phyloP scores from a whole-genome alignment of 2,113 vertebrate genomes.

The Malurus melanocephalus region DNA sequence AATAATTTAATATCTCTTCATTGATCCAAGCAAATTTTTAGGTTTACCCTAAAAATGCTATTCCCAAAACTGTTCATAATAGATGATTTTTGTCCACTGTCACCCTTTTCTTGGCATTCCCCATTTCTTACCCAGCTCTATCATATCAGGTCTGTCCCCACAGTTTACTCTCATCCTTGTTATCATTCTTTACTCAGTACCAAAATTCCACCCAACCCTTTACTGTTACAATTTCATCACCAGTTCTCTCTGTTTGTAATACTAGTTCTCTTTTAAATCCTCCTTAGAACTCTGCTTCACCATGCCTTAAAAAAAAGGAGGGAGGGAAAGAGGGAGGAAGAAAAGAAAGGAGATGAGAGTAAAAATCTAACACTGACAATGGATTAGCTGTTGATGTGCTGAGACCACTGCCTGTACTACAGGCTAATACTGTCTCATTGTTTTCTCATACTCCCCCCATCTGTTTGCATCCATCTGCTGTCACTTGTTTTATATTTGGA shows the following conservation, averaged over 20 bases:
- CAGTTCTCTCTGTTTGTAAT: not conserved
- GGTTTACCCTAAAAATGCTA: not conserved
- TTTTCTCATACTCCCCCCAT: slow-evolving; percentile 62
- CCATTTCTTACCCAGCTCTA: not conserved
- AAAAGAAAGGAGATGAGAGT: not conserved
- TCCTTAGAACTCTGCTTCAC: not conserved
- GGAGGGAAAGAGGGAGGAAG: not conserved
- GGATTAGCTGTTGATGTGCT: slow-evolving; percentile 40
- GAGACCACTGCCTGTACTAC: slow-evolving; percentile 56
- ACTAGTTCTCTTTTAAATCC: not conserved
- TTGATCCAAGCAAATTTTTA: not conserved
- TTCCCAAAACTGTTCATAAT: not conserved
- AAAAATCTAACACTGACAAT: slow-evolving; percentile 36
- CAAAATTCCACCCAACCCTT: not conserved
- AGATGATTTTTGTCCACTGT: not conserved
- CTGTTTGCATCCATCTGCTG: slow-evolving; percentile 66
- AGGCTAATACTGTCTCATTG: slow-evolving; percentile 55
- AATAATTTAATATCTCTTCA: not conserved
- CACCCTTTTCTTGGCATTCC: not conserved
- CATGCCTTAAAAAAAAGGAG: not conserved
- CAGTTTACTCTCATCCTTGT: not conserved
- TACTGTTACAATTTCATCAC: not conserved
- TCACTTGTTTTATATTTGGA: slow-evolving; percentile 56
- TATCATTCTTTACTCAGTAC: not conserved
- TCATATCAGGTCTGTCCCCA: not conserved